Base-by-base conservation (phyloP, 2,113 vertebrate species). In the Paradoxurus hermaphroditus region DNA sequence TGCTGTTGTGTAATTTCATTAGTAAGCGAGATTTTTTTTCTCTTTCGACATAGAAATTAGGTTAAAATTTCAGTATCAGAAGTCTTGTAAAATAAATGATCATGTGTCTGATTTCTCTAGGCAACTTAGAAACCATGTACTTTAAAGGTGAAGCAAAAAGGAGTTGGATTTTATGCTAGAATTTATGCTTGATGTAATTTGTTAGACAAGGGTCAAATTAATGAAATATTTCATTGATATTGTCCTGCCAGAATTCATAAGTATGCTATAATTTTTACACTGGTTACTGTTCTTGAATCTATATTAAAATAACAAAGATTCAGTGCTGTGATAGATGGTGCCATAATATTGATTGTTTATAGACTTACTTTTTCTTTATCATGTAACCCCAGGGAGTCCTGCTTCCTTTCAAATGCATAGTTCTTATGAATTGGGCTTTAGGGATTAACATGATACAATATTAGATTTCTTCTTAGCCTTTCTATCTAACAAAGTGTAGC, bases 1-100 rank as follows among this genome's bases (percentile, higher is more conserved):
- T 72, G 36, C n/a, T 97, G 95, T 53, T 94, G 77, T 13, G 97
- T 96, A 91, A 97, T 98, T 95, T 97, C 46, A 97, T 95, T 96
- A 81, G 18, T 53, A 96, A 97, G 4, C 29, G 90, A 95, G 0
- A 16, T 91, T 91, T 92, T 79, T 97, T 75, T 59, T 84, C n/a
- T 78, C 93, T 9, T 92, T 5, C 10, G 93, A 9, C 34, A 78
- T 62, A 82, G 36, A 93, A 93, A 95, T 19, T 77, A 82, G 29
- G 78, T 59, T 90, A 96, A 94, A 56, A 85, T 96, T 97, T 95
- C 83, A 77, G 23, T 39, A 96, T 94, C n/a, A 94, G 90, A 49
- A 41, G 29, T 9, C 72, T 46, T 85, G 67, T 56, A 92, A 97
- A 97, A 97, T 7, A 85, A 98, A 95, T 82, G 41, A 75, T 21